Conservation (phyloP, 2,113 vertebrate species). For the Bufo gargarizans region DNA sequence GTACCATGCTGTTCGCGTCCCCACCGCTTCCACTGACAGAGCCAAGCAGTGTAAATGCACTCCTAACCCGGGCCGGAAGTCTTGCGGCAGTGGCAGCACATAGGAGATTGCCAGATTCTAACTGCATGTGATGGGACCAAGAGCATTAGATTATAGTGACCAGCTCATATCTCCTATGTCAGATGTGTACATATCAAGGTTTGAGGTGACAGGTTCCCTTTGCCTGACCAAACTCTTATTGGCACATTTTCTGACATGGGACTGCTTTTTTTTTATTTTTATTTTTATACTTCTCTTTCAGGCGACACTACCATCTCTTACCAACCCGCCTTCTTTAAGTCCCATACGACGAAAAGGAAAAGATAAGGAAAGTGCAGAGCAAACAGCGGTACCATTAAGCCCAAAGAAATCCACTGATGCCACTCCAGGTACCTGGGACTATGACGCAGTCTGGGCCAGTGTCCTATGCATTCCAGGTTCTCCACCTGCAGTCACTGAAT, state of each 20-base stretch:
- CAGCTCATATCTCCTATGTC: too few species aligned
- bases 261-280: background rate
- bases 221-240: background rate
- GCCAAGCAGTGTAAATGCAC: too few species aligned
- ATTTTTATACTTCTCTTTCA: constrained; percentile 63
- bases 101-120: too few species aligned
- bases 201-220: too few species aligned
- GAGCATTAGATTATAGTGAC: too few species aligned
- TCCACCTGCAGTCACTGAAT: background rate
- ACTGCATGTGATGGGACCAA: too few species aligned
- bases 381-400: constrained; percentile 81
- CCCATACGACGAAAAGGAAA: constrained; percentile 95
- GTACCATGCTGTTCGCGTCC: too few species aligned
- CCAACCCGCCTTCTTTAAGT: constrained; percentile 92
- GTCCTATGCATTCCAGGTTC: background rate
- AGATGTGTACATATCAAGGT: too few species aligned
- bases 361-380: constrained; percentile 85
- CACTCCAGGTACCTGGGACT: constrained; percentile 77
- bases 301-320: constrained; percentile 90
- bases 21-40: too few species aligned
- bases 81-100: too few species aligned
- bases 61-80: too few species aligned
- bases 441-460: too few species aligned
- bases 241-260: background rate
- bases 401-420: constrained; percentile 88